Evolutionary conservation across 2,888 invertebrate species (phyloP).

Genomic region (Lasioglossum lativentre): DNA sequence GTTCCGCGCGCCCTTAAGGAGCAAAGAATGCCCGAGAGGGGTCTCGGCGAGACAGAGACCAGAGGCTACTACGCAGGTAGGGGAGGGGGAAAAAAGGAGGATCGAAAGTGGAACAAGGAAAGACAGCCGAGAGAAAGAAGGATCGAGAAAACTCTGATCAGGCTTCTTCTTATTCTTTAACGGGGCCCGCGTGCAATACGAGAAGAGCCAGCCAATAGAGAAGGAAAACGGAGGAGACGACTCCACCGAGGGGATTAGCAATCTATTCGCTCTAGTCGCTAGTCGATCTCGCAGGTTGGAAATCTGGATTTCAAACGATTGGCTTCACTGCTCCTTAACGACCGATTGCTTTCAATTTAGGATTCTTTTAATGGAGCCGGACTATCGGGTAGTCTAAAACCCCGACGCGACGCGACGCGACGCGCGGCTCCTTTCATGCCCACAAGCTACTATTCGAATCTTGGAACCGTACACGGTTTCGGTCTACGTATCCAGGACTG

Average conservation of each 20-base stretch:
- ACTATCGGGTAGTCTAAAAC: neutral
- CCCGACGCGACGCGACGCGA: no score
- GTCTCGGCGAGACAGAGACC: constrained; percentile 24
- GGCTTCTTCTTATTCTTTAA: constrained; percentile 20
- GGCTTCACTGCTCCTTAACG: constrained; percentile 29
- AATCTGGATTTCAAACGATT: constrained; percentile 48
- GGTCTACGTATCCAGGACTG: neutral
- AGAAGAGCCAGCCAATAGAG: neutral
- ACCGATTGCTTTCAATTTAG: constrained; percentile 50
- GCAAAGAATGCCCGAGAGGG: constrained; percentile 51
- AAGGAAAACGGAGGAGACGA: neutral
- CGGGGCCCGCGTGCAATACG: constrained; percentile 7
- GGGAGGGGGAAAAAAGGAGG: neutral
- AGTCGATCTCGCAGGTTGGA: constrained; percentile 17
- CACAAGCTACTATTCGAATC: neutral
- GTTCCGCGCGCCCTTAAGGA: constrained; percentile 57
- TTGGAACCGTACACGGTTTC: neutral
- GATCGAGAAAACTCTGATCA: constrained; percentile 4
- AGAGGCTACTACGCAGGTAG: no score
- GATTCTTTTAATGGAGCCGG: constrained; percentile 34
- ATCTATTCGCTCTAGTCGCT: constrained; percentile 14
- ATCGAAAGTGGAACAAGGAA: neutral
- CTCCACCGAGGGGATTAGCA: constrained; percentile 27
- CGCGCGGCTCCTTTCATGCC: neutral
- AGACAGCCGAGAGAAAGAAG: neutral